A percentile compares a stretch with the other conserved stretches of the same genome.
phyloP scores from a whole-genome alignment of 2,888 invertebrate genomes.

The Julus scanicus region DNA sequence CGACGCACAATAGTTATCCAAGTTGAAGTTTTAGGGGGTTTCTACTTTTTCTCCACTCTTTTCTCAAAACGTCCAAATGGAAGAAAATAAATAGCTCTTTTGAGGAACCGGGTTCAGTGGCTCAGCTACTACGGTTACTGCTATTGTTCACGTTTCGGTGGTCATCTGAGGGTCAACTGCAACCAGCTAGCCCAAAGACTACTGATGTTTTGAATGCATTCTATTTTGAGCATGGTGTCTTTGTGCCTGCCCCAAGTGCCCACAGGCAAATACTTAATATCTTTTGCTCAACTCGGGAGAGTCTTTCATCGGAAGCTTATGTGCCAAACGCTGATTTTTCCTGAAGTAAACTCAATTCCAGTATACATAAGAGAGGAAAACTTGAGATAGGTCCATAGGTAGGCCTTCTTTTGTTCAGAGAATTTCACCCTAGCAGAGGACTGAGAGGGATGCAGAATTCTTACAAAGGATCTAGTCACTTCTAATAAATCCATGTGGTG shows the following conservation, averaged over 20 bases:
- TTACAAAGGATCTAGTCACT: constrained; percentile 42
- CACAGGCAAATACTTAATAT: constrained; percentile 47
- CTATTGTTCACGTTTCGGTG: constrained; percentile 45
- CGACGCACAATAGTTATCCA: background rate
- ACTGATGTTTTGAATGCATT: constrained; percentile 39
- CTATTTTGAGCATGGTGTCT: constrained; percentile 36
- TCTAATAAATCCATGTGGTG: constrained; percentile 52
- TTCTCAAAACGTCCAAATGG: constrained; percentile 22
- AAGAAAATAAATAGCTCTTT: constrained; percentile 49
- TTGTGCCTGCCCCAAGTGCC: constrained; percentile 29
- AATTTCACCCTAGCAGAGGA: constrained; percentile 25
- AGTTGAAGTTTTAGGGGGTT: background rate
- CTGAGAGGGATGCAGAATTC: constrained; percentile 40
- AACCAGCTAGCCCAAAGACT: constrained; percentile 22
- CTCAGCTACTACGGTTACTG: constrained; percentile 49
- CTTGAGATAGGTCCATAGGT: background rate
- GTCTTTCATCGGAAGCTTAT: constrained; percentile 26
- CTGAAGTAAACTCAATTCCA: constrained; percentile 30
- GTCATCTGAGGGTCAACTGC: constrained; percentile 52
- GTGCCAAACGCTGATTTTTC: background rate
- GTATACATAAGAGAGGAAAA: background rate
- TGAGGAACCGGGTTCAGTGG: constrained; percentile 47
- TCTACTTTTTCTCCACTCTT: constrained; percentile 25
- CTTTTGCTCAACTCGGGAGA: constrained; percentile 1
- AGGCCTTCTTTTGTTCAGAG: constrained; percentile 8